Percentiles rank a stretch among this genome's conserved stretches.
Evolutionary conservation across 1,140 invertebrate genomes (phyloP).

Genomic region (Brachionus koreanus): DNA sequence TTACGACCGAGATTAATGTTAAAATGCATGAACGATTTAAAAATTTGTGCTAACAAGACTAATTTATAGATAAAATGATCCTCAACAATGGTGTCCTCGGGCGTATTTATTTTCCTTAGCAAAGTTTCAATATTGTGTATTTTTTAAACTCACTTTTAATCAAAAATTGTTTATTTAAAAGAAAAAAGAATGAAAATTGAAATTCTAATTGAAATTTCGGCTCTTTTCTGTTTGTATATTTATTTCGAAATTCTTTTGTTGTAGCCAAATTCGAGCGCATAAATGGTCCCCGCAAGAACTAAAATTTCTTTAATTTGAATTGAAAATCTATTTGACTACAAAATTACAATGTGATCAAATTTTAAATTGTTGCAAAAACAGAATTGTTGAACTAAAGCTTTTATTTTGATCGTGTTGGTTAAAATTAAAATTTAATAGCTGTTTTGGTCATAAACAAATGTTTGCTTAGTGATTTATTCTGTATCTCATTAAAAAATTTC

Average conservation of each 20-base stretch:
- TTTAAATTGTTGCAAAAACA: neutral
- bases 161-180: neutral
- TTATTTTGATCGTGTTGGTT: neutral
- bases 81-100: neutral
- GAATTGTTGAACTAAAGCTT: neutral
- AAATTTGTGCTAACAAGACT: neutral
- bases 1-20: neutral
- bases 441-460: neutral
- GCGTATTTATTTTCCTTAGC: neutral
- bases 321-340: neutral
- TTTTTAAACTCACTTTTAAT: neutral
- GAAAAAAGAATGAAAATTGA: neutral
- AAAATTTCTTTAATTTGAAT: neutral
- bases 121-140: neutral
- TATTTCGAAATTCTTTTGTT: neutral
- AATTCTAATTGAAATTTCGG: neutral
- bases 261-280: neutral
- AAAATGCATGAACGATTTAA: neutral
- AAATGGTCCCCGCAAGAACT: neutral
- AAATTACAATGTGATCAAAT: neutral
- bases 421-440: neutral
- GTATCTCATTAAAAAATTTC: neutral
- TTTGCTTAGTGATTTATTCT: neutral
- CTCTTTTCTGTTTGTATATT: conserved; percentile 3
- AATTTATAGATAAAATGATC: neutral